These are phyloP conservation scores for Brachypterus glaber DNA, from an alignment of 2,888 invertebrate species.

Conservation along the genomic window DNA sequence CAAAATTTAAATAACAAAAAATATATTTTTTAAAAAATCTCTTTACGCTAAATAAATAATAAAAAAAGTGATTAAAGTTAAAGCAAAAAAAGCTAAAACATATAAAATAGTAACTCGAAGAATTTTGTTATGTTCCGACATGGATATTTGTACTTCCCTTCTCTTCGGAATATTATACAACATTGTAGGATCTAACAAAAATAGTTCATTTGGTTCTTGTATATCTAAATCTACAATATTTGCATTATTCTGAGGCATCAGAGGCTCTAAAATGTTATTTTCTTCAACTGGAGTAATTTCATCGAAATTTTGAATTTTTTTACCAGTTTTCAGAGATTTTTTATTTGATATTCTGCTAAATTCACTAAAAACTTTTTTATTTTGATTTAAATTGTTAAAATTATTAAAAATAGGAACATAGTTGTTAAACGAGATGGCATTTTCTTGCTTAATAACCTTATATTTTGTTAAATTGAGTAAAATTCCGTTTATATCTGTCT, in stretches of 20 bases:
- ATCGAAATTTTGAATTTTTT: conserved; percentile 29
- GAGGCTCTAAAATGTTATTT: conserved; percentile 15
- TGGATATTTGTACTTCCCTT: conserved; percentile 28
- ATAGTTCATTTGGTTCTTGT: conserved; percentile 27
- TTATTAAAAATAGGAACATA: conserved; percentile 14
- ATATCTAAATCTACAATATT: not conserved
- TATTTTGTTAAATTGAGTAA: conserved; percentile 14
- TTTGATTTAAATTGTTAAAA: no score
- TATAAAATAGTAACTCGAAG: conserved; percentile 48
- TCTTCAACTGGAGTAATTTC: conserved; percentile 35
- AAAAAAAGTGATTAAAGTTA: conserved; percentile 47
- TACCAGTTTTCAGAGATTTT: conserved; percentile 12
- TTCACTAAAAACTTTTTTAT: no score
- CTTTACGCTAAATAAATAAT: conserved; percentile 45
- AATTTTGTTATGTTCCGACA: conserved; percentile 43
- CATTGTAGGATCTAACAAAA: conserved; percentile 42
- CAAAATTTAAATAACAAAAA: no score
- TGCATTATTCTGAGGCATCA: not conserved
- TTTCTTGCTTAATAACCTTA: not conserved
- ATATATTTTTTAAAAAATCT: no score
- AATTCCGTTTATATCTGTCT: conserved; percentile 10
- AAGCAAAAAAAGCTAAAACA: conserved; percentile 45
- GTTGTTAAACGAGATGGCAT: conserved; percentile 7
- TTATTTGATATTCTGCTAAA: not conserved
- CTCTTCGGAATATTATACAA: conserved; percentile 42